phyloP scores from a whole-genome alignment of 2,888 invertebrate genomes.

The Charanyca ferruginea region DNA sequence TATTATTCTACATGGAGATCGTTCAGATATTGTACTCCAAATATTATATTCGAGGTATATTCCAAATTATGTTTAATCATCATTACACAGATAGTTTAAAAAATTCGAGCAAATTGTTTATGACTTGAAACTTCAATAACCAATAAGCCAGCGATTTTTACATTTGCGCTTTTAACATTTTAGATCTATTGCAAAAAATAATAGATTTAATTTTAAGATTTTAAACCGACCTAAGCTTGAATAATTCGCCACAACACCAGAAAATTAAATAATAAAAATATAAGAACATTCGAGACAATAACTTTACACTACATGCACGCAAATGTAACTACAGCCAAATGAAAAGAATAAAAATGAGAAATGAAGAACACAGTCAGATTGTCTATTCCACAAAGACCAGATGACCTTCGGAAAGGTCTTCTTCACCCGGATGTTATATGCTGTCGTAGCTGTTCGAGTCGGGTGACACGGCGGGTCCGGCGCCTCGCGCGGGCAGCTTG shows the following conservation, averaged over 20 bases:
- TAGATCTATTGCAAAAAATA: background rate
- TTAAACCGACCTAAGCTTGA: background rate
- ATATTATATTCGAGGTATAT: slow-evolving; percentile 9
- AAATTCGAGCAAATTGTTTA: slow-evolving; percentile 12
- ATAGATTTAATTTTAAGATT: background rate
- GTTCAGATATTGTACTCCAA: slow-evolving; percentile 3
- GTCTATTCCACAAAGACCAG: slow-evolving; percentile 83
- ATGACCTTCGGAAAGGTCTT: slow-evolving; percentile 79
- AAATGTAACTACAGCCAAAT: slow-evolving; percentile 38
- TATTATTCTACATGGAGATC: slow-evolving; percentile 5
- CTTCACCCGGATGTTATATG: slow-evolving; percentile 86
- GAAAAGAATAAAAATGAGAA: slow-evolving; percentile 44
- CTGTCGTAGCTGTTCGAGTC: slow-evolving; percentile 90
- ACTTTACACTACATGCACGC: slow-evolving; percentile 6
- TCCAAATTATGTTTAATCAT: slow-evolving; percentile 17
- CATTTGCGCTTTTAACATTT: slow-evolving; percentile 25
- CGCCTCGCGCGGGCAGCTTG: slow-evolving; percentile 83
- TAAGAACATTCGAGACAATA: slow-evolving; percentile 8
- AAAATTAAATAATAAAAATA: slow-evolving; percentile 1
- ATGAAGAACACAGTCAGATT: slow-evolving; percentile 51
- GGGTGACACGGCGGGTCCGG: slow-evolving; percentile 78
- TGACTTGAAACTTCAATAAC: slow-evolving; percentile 17
- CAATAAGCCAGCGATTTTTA: slow-evolving; percentile 14
- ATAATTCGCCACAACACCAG: background rate
- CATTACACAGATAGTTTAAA: slow-evolving; percentile 19